These are phyloP conservation scores for Micoletzkya japonica DNA, from an alignment of 2,888 invertebrate species.

Conservation along the genomic window DNA sequence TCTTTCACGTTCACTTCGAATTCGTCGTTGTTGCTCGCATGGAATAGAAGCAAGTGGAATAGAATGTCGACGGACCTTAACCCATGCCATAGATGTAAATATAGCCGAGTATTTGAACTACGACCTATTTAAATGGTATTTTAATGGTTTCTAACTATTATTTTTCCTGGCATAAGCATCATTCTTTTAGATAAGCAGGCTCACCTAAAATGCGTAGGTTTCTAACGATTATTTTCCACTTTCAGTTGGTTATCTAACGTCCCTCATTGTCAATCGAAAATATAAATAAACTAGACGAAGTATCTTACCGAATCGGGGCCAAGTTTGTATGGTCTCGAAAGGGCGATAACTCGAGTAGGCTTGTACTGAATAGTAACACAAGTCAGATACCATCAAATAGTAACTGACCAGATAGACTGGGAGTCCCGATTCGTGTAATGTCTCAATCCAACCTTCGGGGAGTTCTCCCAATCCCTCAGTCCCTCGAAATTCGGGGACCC, in stretches of 20 bases:
- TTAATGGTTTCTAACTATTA: no score
- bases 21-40: conserved; percentile 8
- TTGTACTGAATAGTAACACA: neutral
- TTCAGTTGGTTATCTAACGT: no score
- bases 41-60: conserved; percentile 15
- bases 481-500: neutral
- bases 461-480: neutral
- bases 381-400: no score
- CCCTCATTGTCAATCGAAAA: no score
- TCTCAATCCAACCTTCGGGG: neutral
- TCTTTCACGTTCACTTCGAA: neutral
- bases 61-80: conserved; percentile 7
- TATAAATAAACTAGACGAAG: neutral
- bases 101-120: no score
- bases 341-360: neutral
- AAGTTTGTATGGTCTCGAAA: conserved; percentile 4
- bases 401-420: neutral
- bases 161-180: no score
- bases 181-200: no score
- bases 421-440: conserved; percentile 16
- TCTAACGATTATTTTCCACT: no score
- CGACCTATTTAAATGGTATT: no score
- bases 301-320: neutral
- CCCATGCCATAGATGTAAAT: no score
- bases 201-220: no score